Evolutionary conservation across 2,113 vertebrate species (phyloP).

Genomic region (Porphyrio hochstetteri): DNA sequence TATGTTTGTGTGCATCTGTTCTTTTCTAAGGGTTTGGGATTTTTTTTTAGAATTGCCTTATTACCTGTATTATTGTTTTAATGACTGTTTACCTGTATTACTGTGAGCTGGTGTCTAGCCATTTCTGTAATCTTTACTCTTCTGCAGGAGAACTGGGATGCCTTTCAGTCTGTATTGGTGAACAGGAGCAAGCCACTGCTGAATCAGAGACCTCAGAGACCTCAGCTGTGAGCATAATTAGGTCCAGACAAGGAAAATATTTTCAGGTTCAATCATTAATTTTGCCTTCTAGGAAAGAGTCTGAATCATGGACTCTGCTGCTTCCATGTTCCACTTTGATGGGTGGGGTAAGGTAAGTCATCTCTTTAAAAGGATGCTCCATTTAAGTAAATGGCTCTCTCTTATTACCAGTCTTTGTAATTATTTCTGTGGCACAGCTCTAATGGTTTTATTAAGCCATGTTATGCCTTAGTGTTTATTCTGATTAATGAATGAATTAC

Average conservation of each 20-base stretch:
- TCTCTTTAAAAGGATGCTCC: neutral
- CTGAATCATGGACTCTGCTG: neutral
- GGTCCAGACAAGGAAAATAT: neutral
- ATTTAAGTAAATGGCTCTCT: neutral
- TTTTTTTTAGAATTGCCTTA: neutral
- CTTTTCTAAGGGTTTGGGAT: neutral
- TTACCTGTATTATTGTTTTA: neutral
- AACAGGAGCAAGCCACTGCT: neutral
- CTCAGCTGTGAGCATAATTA: neutral
- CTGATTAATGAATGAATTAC: neutral
- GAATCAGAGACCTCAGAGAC: neutral
- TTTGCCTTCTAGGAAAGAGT: neutral
- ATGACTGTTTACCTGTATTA: neutral
- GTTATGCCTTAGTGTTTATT: neutral
- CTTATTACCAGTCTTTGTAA: neutral
- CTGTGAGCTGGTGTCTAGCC: neutral
- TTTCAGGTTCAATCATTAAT: neutral
- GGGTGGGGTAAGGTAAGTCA: neutral
- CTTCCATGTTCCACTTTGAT: neutral
- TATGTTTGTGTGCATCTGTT: neutral
- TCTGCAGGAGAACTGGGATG: neutral
- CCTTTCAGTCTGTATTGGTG: neutral
- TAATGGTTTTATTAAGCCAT: constrained; percentile 6
- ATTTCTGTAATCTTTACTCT: neutral
- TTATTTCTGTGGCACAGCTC: neutral